phyloP scores from a whole-genome alignment of 2,113 vertebrate genomes.

The Chionis minor region DNA sequence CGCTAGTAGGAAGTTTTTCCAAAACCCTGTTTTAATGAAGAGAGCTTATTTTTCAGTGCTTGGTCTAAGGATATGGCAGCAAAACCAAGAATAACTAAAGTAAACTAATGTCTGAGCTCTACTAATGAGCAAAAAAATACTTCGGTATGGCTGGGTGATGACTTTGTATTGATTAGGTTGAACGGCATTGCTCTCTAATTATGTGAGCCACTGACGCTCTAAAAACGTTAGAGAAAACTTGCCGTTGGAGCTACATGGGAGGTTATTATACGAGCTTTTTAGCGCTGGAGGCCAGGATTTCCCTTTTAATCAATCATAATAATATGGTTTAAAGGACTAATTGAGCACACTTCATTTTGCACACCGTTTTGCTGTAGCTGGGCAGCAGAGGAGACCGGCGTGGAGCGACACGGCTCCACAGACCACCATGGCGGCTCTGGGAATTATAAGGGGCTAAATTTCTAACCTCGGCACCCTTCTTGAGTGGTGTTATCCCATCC shows the following conservation, averaged over 20 bases:
- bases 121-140: conserved; percentile 46
- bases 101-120: conserved; percentile 20
- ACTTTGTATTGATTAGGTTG: conserved; percentile 71
- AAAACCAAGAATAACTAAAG: conserved; percentile 18
- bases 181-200: conserved; percentile 70
- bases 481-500: neutral
- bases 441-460: neutral
- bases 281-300: conserved; percentile 24
- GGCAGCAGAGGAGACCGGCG: neutral
- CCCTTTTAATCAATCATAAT: conserved; percentile 36
- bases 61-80: neutral
- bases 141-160: neutral
- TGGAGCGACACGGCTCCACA: neutral
- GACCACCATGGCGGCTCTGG: neutral
- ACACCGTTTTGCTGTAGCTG: neutral
- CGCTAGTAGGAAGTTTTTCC: neutral
- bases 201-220: conserved; percentile 50
- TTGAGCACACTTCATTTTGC: neutral
- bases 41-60: neutral
- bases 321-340: conserved; percentile 14
- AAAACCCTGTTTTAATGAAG: neutral
- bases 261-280: neutral
- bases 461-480: neutral
- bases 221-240: conserved; percentile 36
- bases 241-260: neutral